Evolutionary conservation across 2,888 invertebrate genomes (phyloP), one percentile per base, ranked within the genome.

Genomic region (Sphecodes monilicornis): DNA sequence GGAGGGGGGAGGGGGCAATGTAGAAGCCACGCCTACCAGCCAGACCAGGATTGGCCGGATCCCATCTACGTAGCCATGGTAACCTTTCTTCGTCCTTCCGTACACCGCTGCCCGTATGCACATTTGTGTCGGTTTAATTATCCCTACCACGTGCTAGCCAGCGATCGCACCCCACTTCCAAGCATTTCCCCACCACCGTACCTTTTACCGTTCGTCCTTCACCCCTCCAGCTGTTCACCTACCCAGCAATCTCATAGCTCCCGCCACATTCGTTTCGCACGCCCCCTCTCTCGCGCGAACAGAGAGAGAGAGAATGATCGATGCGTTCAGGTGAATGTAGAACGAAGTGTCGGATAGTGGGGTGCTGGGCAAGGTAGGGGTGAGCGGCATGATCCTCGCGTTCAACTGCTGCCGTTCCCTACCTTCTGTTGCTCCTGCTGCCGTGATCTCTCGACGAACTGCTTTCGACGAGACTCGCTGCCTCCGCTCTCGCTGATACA

Each of bases 1-100:
- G n/a, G n/a, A n/a, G n/a, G 10, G 72, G 18, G 86, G 85, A 76
- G 87, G 80, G 87, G 91, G 93, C 93, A 92, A 93, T 92, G 92
- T 88, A 88, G 76, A 92, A 73, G 91, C 93, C 95, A 95, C 93
- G 95, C 95, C 93, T 94, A 94, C 90, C 92, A 94, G 91, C 94
- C 93, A 86, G 93, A 94, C 92, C 95, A 93, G 94, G 95, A 95
- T 93, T 96, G 95, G 93, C 96, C 95, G 93, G 96, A 95, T 95
- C 95, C 95, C 91, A 95, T 95, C 91, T 95, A 95, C 90, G 96
- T 95, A 91, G 95, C 95, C 95, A 95, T 96, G 91, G 93, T 90
- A 93, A 94, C 94, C 92, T 92, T 94, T 93, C 93, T 94, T 93
- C 92, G 91, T 86, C 92, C 92, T 91, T 91, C 92, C 90, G 89